These are phyloP conservation scores for Polyommatus iphigenia DNA, from an alignment of 2,888 invertebrate genomes.

Conservation along the genomic window DNA sequence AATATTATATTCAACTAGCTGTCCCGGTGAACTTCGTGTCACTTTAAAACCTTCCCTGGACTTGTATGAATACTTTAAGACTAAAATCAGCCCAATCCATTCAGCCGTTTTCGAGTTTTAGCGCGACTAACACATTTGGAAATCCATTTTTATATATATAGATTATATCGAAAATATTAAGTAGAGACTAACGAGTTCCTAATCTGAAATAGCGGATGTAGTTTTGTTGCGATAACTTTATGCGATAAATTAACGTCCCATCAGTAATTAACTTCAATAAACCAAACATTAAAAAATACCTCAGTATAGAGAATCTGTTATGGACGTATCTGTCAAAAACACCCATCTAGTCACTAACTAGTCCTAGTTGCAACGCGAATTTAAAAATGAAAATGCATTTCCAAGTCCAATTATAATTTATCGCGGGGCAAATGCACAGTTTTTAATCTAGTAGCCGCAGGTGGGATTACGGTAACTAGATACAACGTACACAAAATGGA, in stretches of 20 bases:
- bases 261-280: not conserved
- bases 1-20: not conserved
- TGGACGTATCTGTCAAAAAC: not conserved
- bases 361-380: not conserved
- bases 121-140: too few species aligned
- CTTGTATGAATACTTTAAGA: too few species aligned
- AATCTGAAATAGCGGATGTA: not conserved
- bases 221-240: not conserved
- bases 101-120: too few species aligned
- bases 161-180: not conserved
- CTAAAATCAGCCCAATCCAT: too few species aligned
- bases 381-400: conserved; percentile 11
- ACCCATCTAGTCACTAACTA: not conserved
- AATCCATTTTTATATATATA: too few species aligned
- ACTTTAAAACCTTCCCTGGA: too few species aligned
- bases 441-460: conserved; percentile 15
- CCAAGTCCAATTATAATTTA: conserved; percentile 6
- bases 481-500: conserved; percentile 1
- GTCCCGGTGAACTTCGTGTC: too few species aligned
- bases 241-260: not conserved
- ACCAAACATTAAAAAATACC: not conserved
- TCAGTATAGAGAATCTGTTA: not conserved
- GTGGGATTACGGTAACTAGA: conserved; percentile 17
- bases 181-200: not conserved
- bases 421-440: not conserved